These are phyloP conservation scores for Nettapus auritus DNA, from an alignment of 2,113 vertebrate species.

Conservation along the genomic window DNA sequence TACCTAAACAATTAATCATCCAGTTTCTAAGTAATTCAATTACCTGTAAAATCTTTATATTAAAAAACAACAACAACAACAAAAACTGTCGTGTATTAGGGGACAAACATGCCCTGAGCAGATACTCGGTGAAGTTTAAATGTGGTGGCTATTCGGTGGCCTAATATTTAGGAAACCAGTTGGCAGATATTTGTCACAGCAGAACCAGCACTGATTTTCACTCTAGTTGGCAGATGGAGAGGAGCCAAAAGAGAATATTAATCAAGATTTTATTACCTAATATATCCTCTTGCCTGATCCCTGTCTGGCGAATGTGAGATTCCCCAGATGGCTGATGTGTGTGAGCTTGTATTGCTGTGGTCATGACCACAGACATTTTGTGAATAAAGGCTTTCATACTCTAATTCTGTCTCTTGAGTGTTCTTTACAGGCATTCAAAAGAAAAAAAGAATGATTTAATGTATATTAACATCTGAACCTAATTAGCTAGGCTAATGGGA, in stretches of 20 bases:
- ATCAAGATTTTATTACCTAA: constrained; percentile 9
- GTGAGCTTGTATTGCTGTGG: not conserved
- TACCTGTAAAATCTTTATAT: not conserved
- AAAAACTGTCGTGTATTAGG: not conserved
- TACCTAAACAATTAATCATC: not conserved
- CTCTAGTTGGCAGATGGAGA: not conserved
- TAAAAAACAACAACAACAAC: not conserved
- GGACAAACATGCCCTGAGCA: fast-evolving
- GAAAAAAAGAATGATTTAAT: constrained; percentile 7
- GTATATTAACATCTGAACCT: constrained; percentile 24
- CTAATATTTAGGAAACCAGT: not conserved
- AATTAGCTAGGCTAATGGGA: constrained; percentile 20
- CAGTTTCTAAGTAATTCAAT: not conserved
- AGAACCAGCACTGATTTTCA: not conserved
- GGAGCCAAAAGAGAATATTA: not conserved
- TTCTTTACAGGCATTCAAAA: not conserved
- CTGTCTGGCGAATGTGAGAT: not conserved
- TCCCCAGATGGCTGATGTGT: not conserved
- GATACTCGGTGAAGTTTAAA: not conserved
- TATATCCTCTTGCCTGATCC: not conserved
- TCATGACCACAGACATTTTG: not conserved
- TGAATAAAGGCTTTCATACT: constrained; percentile 1
- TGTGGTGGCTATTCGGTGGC: not conserved
- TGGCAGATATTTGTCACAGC: not conserved
- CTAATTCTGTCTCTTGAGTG: constrained; percentile 5